Conservation (phyloP, 2,113 vertebrate species). For the Oreochromis aureus region DNA sequence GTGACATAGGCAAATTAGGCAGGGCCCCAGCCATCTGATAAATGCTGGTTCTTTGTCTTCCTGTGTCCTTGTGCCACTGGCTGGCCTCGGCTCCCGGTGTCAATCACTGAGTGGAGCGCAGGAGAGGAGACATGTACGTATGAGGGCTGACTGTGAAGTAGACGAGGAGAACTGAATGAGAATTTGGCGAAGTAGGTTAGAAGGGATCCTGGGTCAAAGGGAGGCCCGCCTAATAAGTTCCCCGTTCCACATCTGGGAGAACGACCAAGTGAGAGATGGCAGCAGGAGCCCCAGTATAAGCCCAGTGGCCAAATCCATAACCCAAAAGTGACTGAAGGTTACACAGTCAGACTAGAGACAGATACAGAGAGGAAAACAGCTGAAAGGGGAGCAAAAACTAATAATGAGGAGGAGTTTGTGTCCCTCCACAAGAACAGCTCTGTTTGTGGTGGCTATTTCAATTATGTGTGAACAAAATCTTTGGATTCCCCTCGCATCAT, state of each 20-base stretch:
- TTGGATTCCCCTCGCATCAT: slow-evolving; percentile 44
- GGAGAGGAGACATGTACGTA: neutral
- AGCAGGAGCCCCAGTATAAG: neutral
- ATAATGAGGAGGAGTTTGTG: slow-evolving; percentile 29
- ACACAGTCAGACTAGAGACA: neutral
- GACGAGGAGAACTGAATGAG: neutral
- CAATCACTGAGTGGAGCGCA: slow-evolving; percentile 3
- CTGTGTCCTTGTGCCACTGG: slow-evolving; percentile 3
- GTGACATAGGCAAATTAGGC: slow-evolving; percentile 53
- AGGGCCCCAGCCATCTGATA: slow-evolving; percentile 58
- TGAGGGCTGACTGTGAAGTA: neutral
- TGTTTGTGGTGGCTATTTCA: slow-evolving; percentile 41
- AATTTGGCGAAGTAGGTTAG: neutral
- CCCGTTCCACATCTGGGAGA: neutral
- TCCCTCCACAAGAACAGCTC: slow-evolving; percentile 19
- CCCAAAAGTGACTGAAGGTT: slow-evolving; percentile 15
- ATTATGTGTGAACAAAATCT: slow-evolving; percentile 49
- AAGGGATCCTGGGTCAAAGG: slow-evolving; percentile 10
- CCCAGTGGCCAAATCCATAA: neutral
- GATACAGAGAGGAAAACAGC: neutral
- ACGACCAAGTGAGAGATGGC: neutral
- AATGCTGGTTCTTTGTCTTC: slow-evolving; percentile 49
- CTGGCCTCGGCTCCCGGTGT: neutral
- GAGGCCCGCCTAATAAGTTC: neutral
- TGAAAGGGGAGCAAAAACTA: slow-evolving; percentile 1